A percentile compares a stretch with the other conserved stretches of the same genome.
Conservation (phyloP, 2,113 vertebrate species). For the Megaleporinus macrocephalus region DNA sequence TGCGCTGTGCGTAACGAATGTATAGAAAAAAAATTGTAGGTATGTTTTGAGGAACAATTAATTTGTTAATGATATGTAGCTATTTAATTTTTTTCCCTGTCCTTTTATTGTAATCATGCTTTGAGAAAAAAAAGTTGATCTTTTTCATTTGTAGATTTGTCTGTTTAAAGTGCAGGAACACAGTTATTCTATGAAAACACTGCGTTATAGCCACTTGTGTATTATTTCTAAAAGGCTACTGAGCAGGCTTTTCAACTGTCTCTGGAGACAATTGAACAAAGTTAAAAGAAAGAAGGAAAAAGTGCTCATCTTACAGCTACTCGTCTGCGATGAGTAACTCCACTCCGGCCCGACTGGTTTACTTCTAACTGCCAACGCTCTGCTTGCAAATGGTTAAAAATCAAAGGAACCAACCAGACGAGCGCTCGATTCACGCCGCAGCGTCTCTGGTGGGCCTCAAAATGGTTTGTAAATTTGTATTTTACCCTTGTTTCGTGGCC, state of each 20-base stretch:
- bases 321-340: constrained; percentile 79
- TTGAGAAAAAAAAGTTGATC: constrained; percentile 97
- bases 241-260: constrained; percentile 74
- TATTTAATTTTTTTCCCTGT: constrained; percentile 98
- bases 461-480: constrained; percentile 90
- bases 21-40: constrained; percentile 99
- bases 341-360: constrained; percentile 14
- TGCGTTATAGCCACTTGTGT: constrained; percentile 90
- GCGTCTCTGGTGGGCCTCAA: constrained; percentile 75
- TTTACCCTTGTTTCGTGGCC: constrained; percentile 89
- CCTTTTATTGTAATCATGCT: constrained; percentile 94
- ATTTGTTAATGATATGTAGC: constrained; percentile 99
- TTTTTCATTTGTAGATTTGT: constrained; percentile 91
- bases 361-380: constrained; percentile 24
- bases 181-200: constrained; percentile 91
- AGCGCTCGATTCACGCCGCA: constrained; percentile 63
- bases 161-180: constrained; percentile 96
- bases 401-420: constrained; percentile 37
- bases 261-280: constrained; percentile 63
- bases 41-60: constrained; percentile 99
- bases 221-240: constrained; percentile 86
- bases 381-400: constrained; percentile 39
- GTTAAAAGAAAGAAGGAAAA: constrained; percentile 50
- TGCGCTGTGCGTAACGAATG: constrained; percentile 99
- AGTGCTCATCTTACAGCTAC: constrained; percentile 55